Evolutionary conservation across 92 coral and sea anemone species (phyloP).

Genomic region (Pocillopora grandis): DNA sequence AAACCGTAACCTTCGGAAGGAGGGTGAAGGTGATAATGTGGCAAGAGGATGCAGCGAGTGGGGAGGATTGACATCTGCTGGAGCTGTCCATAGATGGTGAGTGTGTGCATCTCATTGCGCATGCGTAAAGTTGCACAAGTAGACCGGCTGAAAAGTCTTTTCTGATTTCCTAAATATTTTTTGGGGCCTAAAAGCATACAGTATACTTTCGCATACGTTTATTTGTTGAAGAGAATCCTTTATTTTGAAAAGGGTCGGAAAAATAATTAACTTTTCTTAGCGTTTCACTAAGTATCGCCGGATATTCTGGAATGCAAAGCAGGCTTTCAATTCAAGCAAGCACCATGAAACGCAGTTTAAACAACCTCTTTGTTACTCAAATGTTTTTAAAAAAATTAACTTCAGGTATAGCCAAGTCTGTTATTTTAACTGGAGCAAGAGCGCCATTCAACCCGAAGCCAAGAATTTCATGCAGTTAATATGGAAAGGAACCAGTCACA

Average conservation of each 20-base stretch:
- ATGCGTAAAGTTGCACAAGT: too few species aligned
- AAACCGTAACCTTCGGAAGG: slow-evolving; percentile 36
- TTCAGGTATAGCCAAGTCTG: slow-evolving; percentile 92
- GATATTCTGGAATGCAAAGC: not conserved
- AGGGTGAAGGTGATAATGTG: slow-evolving; percentile 86
- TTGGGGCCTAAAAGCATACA: not conserved
- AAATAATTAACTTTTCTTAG: too few species aligned
- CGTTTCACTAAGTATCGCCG: not conserved
- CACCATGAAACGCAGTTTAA: too few species aligned
- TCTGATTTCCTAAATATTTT: too few species aligned
- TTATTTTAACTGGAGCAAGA: slow-evolving; percentile 70
- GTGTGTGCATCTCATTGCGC: not conserved
- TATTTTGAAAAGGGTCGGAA: too few species aligned
- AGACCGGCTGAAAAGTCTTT: too few species aligned
- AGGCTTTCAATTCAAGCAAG: too few species aligned
- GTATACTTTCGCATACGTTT: not conserved
- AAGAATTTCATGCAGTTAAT: slow-evolving; percentile 84
- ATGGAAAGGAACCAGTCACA: slow-evolving; percentile 75
- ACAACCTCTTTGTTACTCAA: not conserved
- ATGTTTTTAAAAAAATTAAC: not conserved
- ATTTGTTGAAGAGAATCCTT: too few species aligned
- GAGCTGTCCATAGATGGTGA: slow-evolving; percentile 71
- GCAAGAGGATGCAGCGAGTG: slow-evolving; percentile 83
- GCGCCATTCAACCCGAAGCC: slow-evolving; percentile 67
- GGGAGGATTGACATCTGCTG: slow-evolving; percentile 67